phyloP scores from a whole-genome alignment of 1,140 invertebrate species.

The Drosophila athabasca region DNA sequence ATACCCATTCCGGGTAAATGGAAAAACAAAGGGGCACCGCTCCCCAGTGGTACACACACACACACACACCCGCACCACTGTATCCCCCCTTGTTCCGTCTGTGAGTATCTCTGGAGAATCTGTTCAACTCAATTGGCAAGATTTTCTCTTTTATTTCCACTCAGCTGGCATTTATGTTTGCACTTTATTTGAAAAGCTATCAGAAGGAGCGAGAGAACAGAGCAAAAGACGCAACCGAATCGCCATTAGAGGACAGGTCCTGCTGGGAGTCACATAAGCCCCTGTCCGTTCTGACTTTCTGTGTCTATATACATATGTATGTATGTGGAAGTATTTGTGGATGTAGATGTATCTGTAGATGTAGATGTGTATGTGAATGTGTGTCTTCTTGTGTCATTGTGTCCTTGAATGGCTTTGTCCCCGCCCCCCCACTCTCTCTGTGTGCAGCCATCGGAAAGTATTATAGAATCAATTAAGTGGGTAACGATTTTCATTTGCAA shows the following conservation, averaged over 20 bases:
- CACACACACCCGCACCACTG: background rate
- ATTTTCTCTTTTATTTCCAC: constrained; percentile 74
- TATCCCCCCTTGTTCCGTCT: background rate
- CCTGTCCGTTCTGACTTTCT: no score
- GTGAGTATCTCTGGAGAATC: constrained; percentile 21
- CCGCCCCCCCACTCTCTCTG: no score
- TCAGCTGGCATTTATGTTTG: constrained; percentile 70
- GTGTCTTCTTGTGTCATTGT: constrained; percentile 1
- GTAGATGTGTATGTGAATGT: background rate
- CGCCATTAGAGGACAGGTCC: constrained; percentile 50
- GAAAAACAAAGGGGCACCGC: constrained; percentile 38
- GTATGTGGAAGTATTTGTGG: background rate
- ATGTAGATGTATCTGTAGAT: background rate
- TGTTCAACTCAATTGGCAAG: constrained; percentile 67
- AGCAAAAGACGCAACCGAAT: constrained; percentile 37
- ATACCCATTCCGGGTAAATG: constrained; percentile 68
- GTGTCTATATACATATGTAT: constrained; percentile 5
- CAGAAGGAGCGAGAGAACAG: constrained; percentile 20
- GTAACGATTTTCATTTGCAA: constrained; percentile 13
- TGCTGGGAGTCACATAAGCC: constrained; percentile 1
- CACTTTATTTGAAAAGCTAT: constrained; percentile 75
- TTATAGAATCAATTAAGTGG: constrained; percentile 63
- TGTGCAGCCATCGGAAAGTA: constrained; percentile 40
- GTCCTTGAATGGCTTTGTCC: constrained; percentile 21
- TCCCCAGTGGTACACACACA: constrained; percentile 32